These are phyloP conservation scores for Telmatherina bonti DNA, from an alignment of 2,797 vertebrate genomes.

Conservation along the genomic window DNA sequence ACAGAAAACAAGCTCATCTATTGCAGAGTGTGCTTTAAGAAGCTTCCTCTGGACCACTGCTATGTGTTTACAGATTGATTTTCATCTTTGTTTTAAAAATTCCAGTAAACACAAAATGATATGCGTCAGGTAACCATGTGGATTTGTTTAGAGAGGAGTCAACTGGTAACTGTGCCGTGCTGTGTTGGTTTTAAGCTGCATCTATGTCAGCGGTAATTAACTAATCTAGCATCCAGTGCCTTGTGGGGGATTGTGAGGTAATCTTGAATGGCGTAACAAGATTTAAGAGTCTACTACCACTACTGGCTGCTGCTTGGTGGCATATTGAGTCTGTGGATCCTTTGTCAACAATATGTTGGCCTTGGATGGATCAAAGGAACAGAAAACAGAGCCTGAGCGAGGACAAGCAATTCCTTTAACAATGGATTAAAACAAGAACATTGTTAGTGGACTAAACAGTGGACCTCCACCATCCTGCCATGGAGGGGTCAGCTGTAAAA, in stretches of 20 bases:
- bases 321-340: slow-evolving; percentile 43
- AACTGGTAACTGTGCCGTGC: slow-evolving; percentile 32
- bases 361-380: slow-evolving; percentile 47
- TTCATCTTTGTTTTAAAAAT: not conserved
- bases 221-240: slow-evolving; percentile 75
- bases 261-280: slow-evolving; percentile 81
- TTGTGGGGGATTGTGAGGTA: slow-evolving; percentile 74
- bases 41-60: no score
- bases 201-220: slow-evolving; percentile 79
- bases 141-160: slow-evolving; percentile 21
- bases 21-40: no score
- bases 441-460: slow-evolving; percentile 38
- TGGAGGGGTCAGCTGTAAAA: slow-evolving; percentile 73
- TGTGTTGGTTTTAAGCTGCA: slow-evolving; percentile 71
- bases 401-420: slow-evolving; percentile 48
- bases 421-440: slow-evolving; percentile 59
- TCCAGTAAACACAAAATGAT: not conserved
- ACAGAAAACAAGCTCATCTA: no score
- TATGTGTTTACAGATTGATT: not conserved
- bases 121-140: not conserved
- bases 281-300: slow-evolving; percentile 75
- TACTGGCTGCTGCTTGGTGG: slow-evolving; percentile 50
- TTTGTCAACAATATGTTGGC: slow-evolving; percentile 58
- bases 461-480: slow-evolving; percentile 54
- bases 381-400: slow-evolving; percentile 48